These are phyloP conservation scores for Rhabditoides inermis DNA, from an alignment of 2,888 invertebrate species.

Conservation along the genomic window DNA sequence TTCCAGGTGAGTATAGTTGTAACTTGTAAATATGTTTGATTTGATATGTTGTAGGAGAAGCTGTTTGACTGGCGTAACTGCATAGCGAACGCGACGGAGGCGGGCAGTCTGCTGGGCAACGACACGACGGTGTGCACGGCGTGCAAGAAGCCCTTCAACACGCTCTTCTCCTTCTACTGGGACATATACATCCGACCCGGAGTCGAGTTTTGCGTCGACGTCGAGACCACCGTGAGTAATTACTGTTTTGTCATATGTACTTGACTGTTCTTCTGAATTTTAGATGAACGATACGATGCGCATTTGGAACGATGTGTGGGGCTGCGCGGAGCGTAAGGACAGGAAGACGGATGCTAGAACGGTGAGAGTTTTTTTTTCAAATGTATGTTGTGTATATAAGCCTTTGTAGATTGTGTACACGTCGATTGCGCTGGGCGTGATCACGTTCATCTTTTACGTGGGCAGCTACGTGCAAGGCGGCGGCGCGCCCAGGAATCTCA, in stretches of 20 bases:
- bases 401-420: constrained; percentile 19
- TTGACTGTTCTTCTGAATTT: neutral
- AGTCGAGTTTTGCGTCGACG: constrained; percentile 48
- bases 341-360: constrained; percentile 18
- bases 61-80: constrained; percentile 41
- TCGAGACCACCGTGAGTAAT: constrained; percentile 39
- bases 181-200: constrained; percentile 44
- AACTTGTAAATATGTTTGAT: too few species aligned
- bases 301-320: constrained; percentile 47
- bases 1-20: constrained; percentile 12
- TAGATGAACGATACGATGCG: constrained; percentile 50
- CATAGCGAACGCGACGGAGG: constrained; percentile 33
- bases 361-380: constrained; percentile 3
- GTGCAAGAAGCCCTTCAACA: constrained; percentile 35
- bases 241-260: neutral
- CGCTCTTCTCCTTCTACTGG: constrained; percentile 46
- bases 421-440: constrained; percentile 24
- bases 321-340: constrained; percentile 35
- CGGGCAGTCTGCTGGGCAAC: constrained; percentile 3
- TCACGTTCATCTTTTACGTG: constrained; percentile 44
- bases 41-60: constrained; percentile 26
- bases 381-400: neutral
- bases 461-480: constrained; percentile 49
- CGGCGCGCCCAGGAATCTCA: constrained; percentile 26
- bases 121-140: constrained; percentile 25